Percentiles rank a stretch among this genome's conserved stretches.
Conservation (phyloP, 2,888 invertebrate genomes). For the Oegoconia quadripuncta region DNA sequence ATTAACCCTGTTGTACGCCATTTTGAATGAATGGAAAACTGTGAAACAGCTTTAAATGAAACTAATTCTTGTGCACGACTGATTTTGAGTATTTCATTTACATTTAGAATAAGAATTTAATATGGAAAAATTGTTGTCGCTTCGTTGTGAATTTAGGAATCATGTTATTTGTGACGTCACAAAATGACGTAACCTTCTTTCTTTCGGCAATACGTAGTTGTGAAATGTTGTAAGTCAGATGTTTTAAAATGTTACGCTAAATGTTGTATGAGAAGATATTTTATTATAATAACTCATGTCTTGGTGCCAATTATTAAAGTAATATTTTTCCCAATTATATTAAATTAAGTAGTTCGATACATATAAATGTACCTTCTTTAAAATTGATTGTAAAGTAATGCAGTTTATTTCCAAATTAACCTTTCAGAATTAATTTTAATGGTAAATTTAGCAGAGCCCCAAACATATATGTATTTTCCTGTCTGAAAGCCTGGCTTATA, state of each 20-base stretch:
- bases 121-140: conserved; percentile 22
- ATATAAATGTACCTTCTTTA: not conserved
- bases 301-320: conserved; percentile 53
- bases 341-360: conserved; percentile 12
- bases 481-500: too few species aligned
- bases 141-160: conserved; percentile 31
- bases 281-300: conserved; percentile 34
- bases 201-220: conserved; percentile 29
- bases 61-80: conserved; percentile 42
- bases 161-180: conserved; percentile 17
- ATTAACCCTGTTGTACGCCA: too few species aligned
- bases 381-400: conserved; percentile 13
- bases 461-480: too few species aligned
- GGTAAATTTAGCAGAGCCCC: too few species aligned
- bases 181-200: conserved; percentile 2
- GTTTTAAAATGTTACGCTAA: conserved; percentile 4
- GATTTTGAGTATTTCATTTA: conserved; percentile 46
- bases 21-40: conserved; percentile 40
- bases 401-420: too few species aligned
- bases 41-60: conserved; percentile 21
- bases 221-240: conserved; percentile 13
- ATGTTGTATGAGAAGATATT: conserved; percentile 23
- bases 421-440: too few species aligned
- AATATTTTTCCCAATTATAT: conserved; percentile 30
- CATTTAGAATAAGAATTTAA: conserved; percentile 19